Conservation (phyloP, 2,113 vertebrate species). For the Coreoperca whiteheadi region DNA sequence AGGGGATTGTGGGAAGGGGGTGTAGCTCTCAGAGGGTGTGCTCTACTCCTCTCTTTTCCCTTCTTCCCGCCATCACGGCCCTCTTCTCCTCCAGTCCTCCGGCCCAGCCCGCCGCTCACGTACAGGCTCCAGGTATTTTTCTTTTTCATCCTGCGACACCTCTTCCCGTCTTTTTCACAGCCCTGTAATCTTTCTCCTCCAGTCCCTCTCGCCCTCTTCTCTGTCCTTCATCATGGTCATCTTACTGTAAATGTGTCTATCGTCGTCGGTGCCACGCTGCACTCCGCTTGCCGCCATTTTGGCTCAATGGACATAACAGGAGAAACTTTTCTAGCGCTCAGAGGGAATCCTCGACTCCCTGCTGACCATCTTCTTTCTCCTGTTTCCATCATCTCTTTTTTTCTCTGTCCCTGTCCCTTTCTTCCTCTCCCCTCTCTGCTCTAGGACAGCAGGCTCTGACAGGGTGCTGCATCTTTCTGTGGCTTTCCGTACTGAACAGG, state of each 20-base stretch:
- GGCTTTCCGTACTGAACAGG: conserved; percentile 67
- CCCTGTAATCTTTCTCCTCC: conserved; percentile 55
- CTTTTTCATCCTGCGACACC: conserved; percentile 71
- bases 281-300: conserved; percentile 79
- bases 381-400: conserved; percentile 37
- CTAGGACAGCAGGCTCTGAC: conserved; percentile 46
- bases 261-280: conserved; percentile 72
- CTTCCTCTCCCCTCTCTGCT: conserved; percentile 41
- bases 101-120: conserved; percentile 76
- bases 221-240: conserved; percentile 56
- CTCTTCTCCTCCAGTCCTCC: conserved; percentile 81
- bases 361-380: conserved; percentile 47
- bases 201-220: conserved; percentile 48
- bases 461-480: conserved; percentile 48
- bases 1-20: conserved; percentile 83
- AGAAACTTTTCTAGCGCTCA: conserved; percentile 73
- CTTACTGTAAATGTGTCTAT: conserved; percentile 59
- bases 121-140: conserved; percentile 81
- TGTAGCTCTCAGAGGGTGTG: conserved; percentile 82
- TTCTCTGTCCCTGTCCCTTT: conserved; percentile 31
- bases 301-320: conserved; percentile 60
- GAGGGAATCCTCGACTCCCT: conserved; percentile 54
- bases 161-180: conserved; percentile 57
- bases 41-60: conserved; percentile 81
- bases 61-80: conserved; percentile 84